These are phyloP conservation scores for Octodon degus DNA, from an alignment of 2,113 vertebrate genomes.

Conservation along the genomic window DNA sequence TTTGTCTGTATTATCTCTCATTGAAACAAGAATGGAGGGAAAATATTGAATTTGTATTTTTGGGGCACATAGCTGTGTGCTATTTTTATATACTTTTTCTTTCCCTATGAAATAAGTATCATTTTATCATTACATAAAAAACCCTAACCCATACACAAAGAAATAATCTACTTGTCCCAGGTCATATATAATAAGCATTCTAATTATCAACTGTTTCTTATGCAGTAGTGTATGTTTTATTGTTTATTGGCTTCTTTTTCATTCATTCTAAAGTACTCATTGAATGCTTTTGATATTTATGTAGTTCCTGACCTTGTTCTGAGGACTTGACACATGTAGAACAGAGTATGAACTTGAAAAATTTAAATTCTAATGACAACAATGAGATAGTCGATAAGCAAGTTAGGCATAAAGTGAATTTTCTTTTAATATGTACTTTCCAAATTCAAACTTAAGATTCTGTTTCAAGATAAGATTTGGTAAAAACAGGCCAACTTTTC, in stretches of 20 bases:
- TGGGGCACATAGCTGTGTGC: background rate
- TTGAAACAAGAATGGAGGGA: background rate
- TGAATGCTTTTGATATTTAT: conserved; percentile 6
- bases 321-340: background rate
- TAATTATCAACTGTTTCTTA: background rate
- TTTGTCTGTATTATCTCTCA: conserved; percentile 20
- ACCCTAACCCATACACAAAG: background rate
- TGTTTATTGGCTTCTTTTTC: conserved; percentile 33
- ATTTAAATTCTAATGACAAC: background rate
- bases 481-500: background rate
- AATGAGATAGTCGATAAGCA: background rate
- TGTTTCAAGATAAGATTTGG: background rate
- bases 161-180: background rate
- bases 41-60: background rate
- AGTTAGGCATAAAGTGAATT: background rate
- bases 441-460: conserved; percentile 32
- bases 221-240: background rate
- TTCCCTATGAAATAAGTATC: conserved; percentile 15
- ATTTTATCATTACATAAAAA: conserved; percentile 30
- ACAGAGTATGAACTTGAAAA: background rate
- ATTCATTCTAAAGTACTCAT: conserved; percentile 21
- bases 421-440: conserved; percentile 37
- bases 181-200: background rate
- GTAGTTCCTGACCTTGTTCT: conserved; percentile 11
- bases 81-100: conserved; percentile 46